Percentiles rank a stretch among this genome's conserved stretches.
These are phyloP conservation scores for Vesta saturnalis DNA, from an alignment of 2,888 invertebrate genomes.

Conservation along the genomic window DNA sequence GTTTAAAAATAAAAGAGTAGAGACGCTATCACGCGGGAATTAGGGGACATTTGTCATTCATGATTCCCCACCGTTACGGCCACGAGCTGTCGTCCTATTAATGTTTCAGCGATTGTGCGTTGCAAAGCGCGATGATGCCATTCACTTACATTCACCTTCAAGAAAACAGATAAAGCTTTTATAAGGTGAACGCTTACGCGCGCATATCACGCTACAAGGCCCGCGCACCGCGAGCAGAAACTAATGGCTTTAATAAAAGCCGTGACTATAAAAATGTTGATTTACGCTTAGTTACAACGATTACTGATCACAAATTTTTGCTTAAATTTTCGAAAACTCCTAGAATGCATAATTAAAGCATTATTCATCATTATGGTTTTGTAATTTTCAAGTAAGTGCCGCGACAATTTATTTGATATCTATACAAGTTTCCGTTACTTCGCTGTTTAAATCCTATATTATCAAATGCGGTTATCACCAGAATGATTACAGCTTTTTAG, in stretches of 20 bases:
- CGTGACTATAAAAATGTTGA: constrained; percentile 63
- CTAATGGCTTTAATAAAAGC: constrained; percentile 65
- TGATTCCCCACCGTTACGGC: constrained; percentile 39
- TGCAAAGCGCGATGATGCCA: constrained; percentile 45
- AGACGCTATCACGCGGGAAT: constrained; percentile 47
- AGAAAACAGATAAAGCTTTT: constrained; percentile 53
- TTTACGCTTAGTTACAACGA: constrained; percentile 62
- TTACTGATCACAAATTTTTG: constrained; percentile 62
- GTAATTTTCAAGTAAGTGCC: constrained; percentile 38
- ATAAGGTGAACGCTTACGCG: constrained; percentile 53
- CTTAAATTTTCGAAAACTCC: constrained; percentile 56
- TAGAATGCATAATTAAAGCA: constrained; percentile 61
- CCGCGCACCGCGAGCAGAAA: constrained; percentile 54
- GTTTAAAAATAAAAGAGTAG: constrained; percentile 50
- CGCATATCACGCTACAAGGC: constrained; percentile 54
- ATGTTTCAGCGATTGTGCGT: constrained; percentile 49
- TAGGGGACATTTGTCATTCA: constrained; percentile 54
- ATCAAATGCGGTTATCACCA: constrained; percentile 27
- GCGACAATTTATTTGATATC: constrained; percentile 34
- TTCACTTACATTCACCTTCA: constrained; percentile 44
- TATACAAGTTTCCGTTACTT: constrained; percentile 14
- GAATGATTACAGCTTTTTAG: constrained; percentile 22
- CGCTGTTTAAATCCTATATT: constrained; percentile 22
- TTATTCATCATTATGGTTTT: constrained; percentile 58
- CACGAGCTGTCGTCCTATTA: constrained; percentile 44